Conservation (phyloP, 2,888 invertebrate genomes). For the Apeira syringaria region DNA sequence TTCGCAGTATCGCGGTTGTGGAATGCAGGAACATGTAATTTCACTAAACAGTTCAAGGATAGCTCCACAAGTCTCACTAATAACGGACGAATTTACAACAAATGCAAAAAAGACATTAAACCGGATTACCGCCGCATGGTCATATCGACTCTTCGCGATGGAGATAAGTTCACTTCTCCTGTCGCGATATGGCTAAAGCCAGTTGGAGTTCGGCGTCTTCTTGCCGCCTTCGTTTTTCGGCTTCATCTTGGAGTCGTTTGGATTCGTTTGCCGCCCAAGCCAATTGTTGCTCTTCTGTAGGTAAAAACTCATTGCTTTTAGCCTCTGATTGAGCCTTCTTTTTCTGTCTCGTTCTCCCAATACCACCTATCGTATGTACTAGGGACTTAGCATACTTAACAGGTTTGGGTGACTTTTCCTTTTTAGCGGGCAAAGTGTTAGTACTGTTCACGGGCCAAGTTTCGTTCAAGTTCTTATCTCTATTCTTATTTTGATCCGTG, state of each 20-base stretch:
- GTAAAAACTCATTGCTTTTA: slow-evolving; percentile 49
- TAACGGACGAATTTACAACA: slow-evolving; percentile 13
- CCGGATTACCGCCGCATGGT: slow-evolving; percentile 8
- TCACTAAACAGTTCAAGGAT: slow-evolving; percentile 3
- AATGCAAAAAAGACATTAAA: slow-evolving; percentile 14
- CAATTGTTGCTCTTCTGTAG: slow-evolving; percentile 87
- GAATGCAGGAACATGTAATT: slow-evolving; percentile 19
- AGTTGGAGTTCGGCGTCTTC: slow-evolving; percentile 90
- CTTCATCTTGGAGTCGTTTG: slow-evolving; percentile 84
- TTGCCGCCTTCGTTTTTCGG: slow-evolving; percentile 81
- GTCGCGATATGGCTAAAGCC: slow-evolving; percentile 87
- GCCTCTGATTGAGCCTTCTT: slow-evolving; percentile 54
- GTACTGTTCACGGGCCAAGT: slow-evolving; percentile 58
- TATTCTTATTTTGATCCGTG: slow-evolving; percentile 57
- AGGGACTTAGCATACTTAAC: slow-evolving; percentile 74
- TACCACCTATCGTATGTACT: slow-evolving; percentile 76
- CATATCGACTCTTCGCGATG: slow-evolving; percentile 16
- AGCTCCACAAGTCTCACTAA: background rate
- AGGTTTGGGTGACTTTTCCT: slow-evolving; percentile 75
- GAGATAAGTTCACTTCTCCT: slow-evolving; percentile 57
- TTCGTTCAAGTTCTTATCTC: slow-evolving; percentile 67
- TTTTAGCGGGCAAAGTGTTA: slow-evolving; percentile 67
- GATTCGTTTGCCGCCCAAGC: slow-evolving; percentile 90
- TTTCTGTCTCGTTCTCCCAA: slow-evolving; percentile 61
- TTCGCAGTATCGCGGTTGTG: slow-evolving; percentile 14